phyloP scores from a whole-genome alignment of 2,888 invertebrate genomes.

The Abrostola triplasia region DNA sequence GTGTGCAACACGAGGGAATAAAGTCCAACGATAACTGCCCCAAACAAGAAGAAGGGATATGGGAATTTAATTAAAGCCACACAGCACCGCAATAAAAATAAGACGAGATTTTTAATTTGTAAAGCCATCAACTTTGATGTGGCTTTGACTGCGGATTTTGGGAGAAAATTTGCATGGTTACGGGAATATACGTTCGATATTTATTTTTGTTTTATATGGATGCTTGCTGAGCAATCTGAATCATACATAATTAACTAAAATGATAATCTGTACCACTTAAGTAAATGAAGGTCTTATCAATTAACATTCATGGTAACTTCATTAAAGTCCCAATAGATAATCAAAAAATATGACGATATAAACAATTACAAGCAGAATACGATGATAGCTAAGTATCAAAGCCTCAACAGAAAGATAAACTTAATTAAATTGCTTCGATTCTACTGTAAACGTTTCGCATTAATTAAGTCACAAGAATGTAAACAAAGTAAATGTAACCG shows the following conservation, averaged over 20 bases:
- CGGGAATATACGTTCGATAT: constrained; percentile 4
- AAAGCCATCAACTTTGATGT: constrained; percentile 46
- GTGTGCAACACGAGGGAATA: constrained; percentile 51
- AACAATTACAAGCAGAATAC: constrained; percentile 23
- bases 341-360: background rate
- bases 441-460: constrained; percentile 29
- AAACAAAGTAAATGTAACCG: constrained; percentile 40
- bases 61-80: constrained; percentile 56
- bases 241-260: background rate
- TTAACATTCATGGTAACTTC: too few relatives aligned
- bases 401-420: constrained; percentile 20
- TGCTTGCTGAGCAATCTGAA: background rate
- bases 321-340: too few relatives aligned
- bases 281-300: too few relatives aligned
- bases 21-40: constrained; percentile 46
- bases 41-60: constrained; percentile 54
- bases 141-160: constrained; percentile 31
- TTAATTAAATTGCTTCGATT: constrained; percentile 32
- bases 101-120: constrained; percentile 54
- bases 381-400: constrained; percentile 38
- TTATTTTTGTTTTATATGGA: constrained; percentile 3
- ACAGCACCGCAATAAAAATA: constrained; percentile 49
- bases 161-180: constrained; percentile 39
- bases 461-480: constrained; percentile 41
- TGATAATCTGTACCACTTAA: too few relatives aligned